Percentiles rank a stretch among this genome's conserved stretches.
phyloP scores from a whole-genome alignment of 2,888 invertebrate genomes.

The Papilio protenor region DNA sequence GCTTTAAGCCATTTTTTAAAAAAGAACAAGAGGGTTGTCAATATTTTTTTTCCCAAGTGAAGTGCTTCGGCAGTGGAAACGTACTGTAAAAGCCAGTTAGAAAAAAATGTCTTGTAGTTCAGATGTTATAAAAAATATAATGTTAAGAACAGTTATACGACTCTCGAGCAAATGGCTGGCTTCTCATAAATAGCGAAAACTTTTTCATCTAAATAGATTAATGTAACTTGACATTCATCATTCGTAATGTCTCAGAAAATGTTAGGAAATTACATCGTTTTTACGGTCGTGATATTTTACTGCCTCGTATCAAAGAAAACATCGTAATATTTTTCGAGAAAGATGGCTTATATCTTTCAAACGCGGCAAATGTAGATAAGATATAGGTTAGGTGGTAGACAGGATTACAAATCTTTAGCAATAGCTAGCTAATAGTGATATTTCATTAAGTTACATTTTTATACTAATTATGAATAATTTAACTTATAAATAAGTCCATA shows the following conservation, averaged over 20 bases:
- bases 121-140: constrained; percentile 6
- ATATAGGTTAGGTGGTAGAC: not conserved
- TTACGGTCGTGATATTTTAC: constrained; percentile 18
- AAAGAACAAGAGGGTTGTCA: not conserved
- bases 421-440: not conserved
- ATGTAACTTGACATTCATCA: constrained; percentile 20
- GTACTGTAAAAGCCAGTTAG: not conserved
- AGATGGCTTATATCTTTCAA: not conserved
- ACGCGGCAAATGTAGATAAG: not conserved
- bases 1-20: not conserved
- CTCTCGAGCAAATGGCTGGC: not conserved
- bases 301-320: constrained; percentile 19
- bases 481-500: too few relatives aligned
- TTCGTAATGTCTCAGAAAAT: constrained; percentile 24
- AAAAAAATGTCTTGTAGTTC: not conserved
- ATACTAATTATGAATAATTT: not conserved
- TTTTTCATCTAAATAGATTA: constrained; percentile 22
- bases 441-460: not conserved
- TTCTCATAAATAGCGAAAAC: constrained; percentile 12
- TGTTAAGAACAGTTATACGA: not conserved
- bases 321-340: constrained; percentile 3
- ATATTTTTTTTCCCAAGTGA: not conserved
- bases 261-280: constrained; percentile 20
- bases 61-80: not conserved
- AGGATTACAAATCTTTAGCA: not conserved